Evolutionary conservation across 1,140 invertebrate species (phyloP), one percentile per base, ranked within the genome.

Genomic region (Drosophila littoralis): DNA sequence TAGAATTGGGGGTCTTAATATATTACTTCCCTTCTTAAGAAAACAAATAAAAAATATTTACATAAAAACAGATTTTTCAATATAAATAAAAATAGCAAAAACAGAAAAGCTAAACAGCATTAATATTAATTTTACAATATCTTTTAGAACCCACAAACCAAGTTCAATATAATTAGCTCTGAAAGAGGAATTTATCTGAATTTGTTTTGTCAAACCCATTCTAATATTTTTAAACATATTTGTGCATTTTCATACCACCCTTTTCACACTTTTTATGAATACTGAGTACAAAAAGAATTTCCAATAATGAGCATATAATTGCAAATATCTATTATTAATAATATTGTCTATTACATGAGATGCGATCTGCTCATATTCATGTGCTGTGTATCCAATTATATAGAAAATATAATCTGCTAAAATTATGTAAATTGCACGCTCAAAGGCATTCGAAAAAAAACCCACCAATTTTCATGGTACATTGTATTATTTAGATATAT

Each of bases 371-470:
- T 46, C 13, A 59, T 59, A 32, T 45, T 55, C 7, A 60, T 15
- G 6, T 45, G n/a, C 6, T 6, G 6, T 50, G 6, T 32, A 7
- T 6, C 9, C 6, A 60, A 48, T 61, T 61, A 61, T 38, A 46
- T 15, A 46, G 32, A 15, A 59, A 46, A 35, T 46, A 22, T 17
- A 36, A 57, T n/a, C 32, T 43, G n/a, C 12, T 13, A 15, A 45
- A 45, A 50, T 48, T 55, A 55, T 55, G 12, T 13, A 54, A 68
- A 79, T 79, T 63, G 40, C 57, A 33, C 42, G 38, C 28, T 28
- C 22, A 33, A 2, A 1, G 40, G 42, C 42, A 48, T 50, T 33
- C 2, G n/a, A 8, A 58, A 45, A 28, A 15, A 7, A 42, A 36
- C 17, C 59, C 7, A 4, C 28, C 8, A 50, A 51, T 55, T 66